Base-by-base conservation (phyloP, 35 echinoderm and acorn worm genomes). In the Stichopus chloronotus region DNA sequence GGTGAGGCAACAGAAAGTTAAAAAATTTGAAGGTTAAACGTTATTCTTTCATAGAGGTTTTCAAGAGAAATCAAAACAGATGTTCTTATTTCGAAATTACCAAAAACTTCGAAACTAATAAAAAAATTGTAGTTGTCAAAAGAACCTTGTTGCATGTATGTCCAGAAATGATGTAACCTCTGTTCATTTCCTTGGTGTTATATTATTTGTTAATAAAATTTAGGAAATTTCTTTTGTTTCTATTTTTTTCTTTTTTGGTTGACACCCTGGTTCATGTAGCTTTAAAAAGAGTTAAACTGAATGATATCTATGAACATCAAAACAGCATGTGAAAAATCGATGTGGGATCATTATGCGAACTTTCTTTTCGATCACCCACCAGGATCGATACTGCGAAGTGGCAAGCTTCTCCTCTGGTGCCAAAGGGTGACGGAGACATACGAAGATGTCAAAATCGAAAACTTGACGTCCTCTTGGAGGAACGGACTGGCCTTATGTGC, bases 401-500 rank as follows among this genome's bases (percentile, higher is more conserved):
- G 94, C 61, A 99, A 96, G 71, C 91, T 99, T 14, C 17, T 95
- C 59, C 79, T 96, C 88, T 99, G 97, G 97, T 96, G 97, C 80
- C 95, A 99, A 65, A 87, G 94, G 10, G 97, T 96, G 9, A 99
- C 94, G 7, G 97, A 95, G 17, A 96, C 63, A 13, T 99, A 99
- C 57, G 22, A 58, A 22, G 94, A 99, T 56, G 97, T 99, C 13
- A 93, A 81, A 43, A 88, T 99, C 0, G 82, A 93, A 7, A 93
- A 99, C 78, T 92, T 99, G 94, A 99, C 97, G 16, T 83, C 95
- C 10, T 95, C 93, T 9, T 99, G 95, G 95, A 79, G 92, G 76
- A 96, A 90, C 81, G 97, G 97, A 24, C 90, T 99, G 0, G 97
- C 97, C 23, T 54, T 99, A 54, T 99, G 97, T 95, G 97, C 97